phyloP scores from a whole-genome alignment of 1,140 invertebrate species.

The Drosophila ercepeae region DNA sequence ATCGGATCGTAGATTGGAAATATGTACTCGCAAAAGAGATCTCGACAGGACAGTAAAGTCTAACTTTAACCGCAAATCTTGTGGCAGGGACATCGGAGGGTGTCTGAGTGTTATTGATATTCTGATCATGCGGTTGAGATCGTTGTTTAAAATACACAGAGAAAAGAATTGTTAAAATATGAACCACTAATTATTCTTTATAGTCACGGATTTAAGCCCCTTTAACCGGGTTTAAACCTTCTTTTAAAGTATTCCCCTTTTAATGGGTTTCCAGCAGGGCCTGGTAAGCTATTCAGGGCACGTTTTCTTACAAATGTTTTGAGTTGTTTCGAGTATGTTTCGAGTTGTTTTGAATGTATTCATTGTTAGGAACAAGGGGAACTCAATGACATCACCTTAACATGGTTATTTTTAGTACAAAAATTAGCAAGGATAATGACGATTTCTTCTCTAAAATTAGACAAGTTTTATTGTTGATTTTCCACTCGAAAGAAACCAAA shows the following conservation, averaged over 20 bases:
- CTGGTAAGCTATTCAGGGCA: constrained; percentile 24
- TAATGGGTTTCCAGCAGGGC: neutral
- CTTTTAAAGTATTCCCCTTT: neutral
- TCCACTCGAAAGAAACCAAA: no score
- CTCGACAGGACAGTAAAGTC: constrained; percentile 18
- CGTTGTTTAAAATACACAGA: constrained; percentile 2
- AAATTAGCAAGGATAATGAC: neutral
- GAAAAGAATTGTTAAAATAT: neutral
- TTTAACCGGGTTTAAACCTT: neutral
- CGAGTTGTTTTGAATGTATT: constrained; percentile 1
- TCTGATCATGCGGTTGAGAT: constrained; percentile 43
- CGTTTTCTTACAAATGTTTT: constrained; percentile 38
- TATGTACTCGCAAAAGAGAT: constrained; percentile 9
- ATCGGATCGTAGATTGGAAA: neutral
- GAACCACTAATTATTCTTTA: no score
- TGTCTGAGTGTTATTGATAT: constrained; percentile 43
- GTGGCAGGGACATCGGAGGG: constrained; percentile 10
- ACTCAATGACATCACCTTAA: constrained; percentile 25
- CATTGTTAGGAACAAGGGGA: constrained; percentile 35
- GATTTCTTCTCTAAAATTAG: no score
- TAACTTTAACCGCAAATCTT: constrained; percentile 39
- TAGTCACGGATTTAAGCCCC: neutral
- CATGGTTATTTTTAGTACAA: neutral
- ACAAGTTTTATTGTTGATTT: no score
- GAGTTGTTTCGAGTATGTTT: constrained; percentile 39